phyloP scores from a whole-genome alignment of 2,888 invertebrate species.

The Abscondita cerata region DNA sequence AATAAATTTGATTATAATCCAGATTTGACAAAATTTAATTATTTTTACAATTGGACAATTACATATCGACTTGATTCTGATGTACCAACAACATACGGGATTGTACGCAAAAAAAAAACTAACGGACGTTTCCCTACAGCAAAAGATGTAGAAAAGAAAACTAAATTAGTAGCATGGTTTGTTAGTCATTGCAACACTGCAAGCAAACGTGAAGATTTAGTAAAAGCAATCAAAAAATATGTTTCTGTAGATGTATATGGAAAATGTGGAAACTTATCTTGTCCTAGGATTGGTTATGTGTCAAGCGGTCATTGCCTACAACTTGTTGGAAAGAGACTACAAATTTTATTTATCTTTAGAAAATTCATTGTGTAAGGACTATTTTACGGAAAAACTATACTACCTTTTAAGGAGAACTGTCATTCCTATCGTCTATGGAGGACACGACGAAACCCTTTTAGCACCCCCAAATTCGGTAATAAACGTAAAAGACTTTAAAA shows the following conservation, averaged over 20 bases:
- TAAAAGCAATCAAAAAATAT: slow-evolving; percentile 61
- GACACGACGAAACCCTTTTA: no score
- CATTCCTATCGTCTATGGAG: no score
- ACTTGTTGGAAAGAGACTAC: no score
- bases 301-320: no score
- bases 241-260: slow-evolving; percentile 70
- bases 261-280: slow-evolving; percentile 62
- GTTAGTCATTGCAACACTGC: slow-evolving; percentile 62
- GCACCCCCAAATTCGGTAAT: no score
- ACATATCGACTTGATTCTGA: slow-evolving; percentile 60
- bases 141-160: slow-evolving; percentile 48
- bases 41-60: slow-evolving; percentile 66
- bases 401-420: no score
- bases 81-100: slow-evolving; percentile 55
- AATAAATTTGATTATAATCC: slow-evolving; percentile 41
- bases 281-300: no score
- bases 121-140: slow-evolving; percentile 35
- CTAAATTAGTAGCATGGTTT: slow-evolving; percentile 64
- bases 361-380: no score
- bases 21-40: slow-evolving; percentile 42
- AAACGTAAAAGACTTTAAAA: no score
- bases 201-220: slow-evolving; percentile 59
- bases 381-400: no score
- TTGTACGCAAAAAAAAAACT: slow-evolving; percentile 31
- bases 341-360: no score